Evolutionary conservation across 2,113 vertebrate species (phyloP), one percentile per base, ranked within the genome.

Genomic region (Spilogale gracilis): DNA sequence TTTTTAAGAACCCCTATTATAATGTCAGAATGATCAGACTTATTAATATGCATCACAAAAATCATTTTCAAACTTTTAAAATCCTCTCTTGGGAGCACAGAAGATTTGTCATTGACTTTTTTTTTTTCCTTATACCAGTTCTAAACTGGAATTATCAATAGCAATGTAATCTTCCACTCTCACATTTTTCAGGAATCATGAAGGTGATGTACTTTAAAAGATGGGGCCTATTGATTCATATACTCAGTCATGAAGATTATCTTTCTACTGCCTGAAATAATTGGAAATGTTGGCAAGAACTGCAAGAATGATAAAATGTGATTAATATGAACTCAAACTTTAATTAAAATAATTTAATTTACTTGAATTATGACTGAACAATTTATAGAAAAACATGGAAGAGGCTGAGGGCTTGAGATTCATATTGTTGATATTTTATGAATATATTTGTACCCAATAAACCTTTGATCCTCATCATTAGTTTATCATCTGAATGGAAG

Each of bases 61-160:
- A 85, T 67, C 8, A 56, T 91, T 84, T 95, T 48, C 88, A 67
- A 88, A 87, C 54, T 86, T 93, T 81, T 82, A 73, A 82, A 67
- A 74, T 14, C 84, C 14, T 12, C 12, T 80, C 4, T 87, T 90
- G 9, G 56, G 23, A 78, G 17, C 1, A 65, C 0, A 78, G 1
- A 30, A 80, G 2, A 27, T 54, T 73, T 52, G 85, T 50, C 48
- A 94, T 9, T 63, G 67, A 95, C 32, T 32, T 43, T 74, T 12
- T 9, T 12, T 9, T 63, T 32, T 97, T 76, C 85, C 52, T 91
- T 81, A 14, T 73, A 58, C 69, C 50, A 71, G 16, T 27, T 90
- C 9, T 91, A 74, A 85, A 38, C 23, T 67, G 12, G 18, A 5
- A 0, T 85, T 91, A 85, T 50, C 43, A 63, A 81, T 80, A 73